Percentiles rank a stretch among this genome's conserved stretches.
These are phyloP conservation scores for Haliclystus octoradiatus DNA, from an alignment of 30 jellyfish, hydroid and myxozoan genomes.

Conservation along the genomic window DNA sequence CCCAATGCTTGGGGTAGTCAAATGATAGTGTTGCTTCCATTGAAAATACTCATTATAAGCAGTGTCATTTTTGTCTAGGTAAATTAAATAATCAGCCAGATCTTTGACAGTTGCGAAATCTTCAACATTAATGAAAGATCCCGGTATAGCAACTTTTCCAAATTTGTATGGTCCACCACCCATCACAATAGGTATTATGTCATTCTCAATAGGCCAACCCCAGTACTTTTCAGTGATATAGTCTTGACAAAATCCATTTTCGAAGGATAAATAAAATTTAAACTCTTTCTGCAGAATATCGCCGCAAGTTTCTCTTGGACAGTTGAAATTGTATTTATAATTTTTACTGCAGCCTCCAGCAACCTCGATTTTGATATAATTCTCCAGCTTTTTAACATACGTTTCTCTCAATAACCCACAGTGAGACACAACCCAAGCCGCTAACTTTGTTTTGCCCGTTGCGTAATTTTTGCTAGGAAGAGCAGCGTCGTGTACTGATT, in stretches of 20 bases:
- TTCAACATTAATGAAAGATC: slow-evolving; percentile 69
- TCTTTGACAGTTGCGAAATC: slow-evolving; percentile 48
- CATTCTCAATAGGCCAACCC: slow-evolving; percentile 49
- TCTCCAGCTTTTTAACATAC: slow-evolving; percentile 42
- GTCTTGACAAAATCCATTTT: slow-evolving; percentile 64
- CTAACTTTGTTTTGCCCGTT: slow-evolving; percentile 18
- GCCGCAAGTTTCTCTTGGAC: slow-evolving; percentile 31
- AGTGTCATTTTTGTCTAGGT: slow-evolving; percentile 76
- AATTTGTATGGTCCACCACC: slow-evolving; percentile 75
- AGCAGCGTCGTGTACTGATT: slow-evolving; percentile 5
- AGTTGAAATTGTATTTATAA: slow-evolving; percentile 18
- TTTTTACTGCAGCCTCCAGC: slow-evolving; percentile 64
- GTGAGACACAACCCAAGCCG: slow-evolving; percentile 75
- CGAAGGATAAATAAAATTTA: slow-evolving; percentile 82
- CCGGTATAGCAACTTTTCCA: slow-evolving; percentile 81
- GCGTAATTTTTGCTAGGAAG: slow-evolving; percentile 34
- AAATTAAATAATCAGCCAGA: slow-evolving; percentile 49
- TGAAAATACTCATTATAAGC: slow-evolving; percentile 87
- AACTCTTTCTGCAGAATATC: slow-evolving; percentile 12
- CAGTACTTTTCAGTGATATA: slow-evolving; percentile 90
- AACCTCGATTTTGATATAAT: slow-evolving; percentile 40
- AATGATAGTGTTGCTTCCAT: slow-evolving; percentile 58
- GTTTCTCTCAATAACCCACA: slow-evolving; percentile 74
- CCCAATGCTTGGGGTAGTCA: slow-evolving; percentile 59
- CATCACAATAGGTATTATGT: slow-evolving; percentile 77